These are phyloP conservation scores for Chlamydotis undulata DNA, from an alignment of 2,113 vertebrate genomes.

Conservation along the genomic window DNA sequence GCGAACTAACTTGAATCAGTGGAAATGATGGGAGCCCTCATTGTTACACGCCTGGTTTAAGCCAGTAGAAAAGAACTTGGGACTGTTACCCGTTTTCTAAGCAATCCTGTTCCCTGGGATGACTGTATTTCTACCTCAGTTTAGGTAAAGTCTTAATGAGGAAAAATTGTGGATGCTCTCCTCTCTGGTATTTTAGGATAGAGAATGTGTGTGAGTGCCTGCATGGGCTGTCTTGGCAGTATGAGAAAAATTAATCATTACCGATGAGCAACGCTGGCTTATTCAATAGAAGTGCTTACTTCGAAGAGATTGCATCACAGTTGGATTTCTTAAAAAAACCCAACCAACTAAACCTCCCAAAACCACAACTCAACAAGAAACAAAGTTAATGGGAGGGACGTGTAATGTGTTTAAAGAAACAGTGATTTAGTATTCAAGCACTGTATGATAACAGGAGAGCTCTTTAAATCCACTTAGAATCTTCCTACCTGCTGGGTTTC, in stretches of 20 bases:
- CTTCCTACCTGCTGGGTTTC: background rate
- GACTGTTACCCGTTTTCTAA: background rate
- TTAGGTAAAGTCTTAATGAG: background rate
- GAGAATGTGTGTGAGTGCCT: background rate
- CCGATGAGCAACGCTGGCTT: background rate
- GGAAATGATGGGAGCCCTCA: background rate
- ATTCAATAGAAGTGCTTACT: background rate
- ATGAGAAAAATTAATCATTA: background rate
- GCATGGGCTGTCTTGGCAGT: background rate
- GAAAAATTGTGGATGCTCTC: background rate
- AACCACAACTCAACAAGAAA: background rate
- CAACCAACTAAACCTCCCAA: background rate
- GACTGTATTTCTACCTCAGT: background rate
- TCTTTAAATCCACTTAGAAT: conserved; percentile 2
- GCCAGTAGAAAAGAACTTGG: background rate
- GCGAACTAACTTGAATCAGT: background rate
- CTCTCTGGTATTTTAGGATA: background rate
- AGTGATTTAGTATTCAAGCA: background rate
- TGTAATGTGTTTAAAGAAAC: background rate
- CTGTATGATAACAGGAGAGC: background rate
- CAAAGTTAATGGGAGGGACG: background rate
- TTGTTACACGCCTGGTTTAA: background rate
- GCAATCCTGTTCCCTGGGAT: background rate
- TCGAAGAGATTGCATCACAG: background rate
- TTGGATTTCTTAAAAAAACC: background rate